These are phyloP conservation scores for Empis livida DNA, from an alignment of 2,888 invertebrate species.

Conservation along the genomic window DNA sequence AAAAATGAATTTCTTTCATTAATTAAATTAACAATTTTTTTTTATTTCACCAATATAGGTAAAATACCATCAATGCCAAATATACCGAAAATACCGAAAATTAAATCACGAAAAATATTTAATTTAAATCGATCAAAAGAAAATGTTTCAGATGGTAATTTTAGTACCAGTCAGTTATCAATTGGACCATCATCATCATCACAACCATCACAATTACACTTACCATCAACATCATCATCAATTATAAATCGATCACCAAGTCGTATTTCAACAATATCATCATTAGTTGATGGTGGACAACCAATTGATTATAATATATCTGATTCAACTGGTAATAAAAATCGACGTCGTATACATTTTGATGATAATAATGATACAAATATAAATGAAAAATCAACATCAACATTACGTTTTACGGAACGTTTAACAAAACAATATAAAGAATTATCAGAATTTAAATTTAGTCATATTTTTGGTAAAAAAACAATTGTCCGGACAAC, in stretches of 20 bases:
- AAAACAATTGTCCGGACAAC: slow-evolving; percentile 26
- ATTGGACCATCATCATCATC: not conserved
- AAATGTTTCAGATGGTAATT: slow-evolving; percentile 13
- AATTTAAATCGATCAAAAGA: slow-evolving; percentile 20
- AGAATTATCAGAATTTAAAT: slow-evolving; percentile 26
- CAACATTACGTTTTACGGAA: slow-evolving; percentile 20
- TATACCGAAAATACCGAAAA: slow-evolving; percentile 23
- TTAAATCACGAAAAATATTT: slow-evolving; percentile 29
- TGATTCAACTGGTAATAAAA: slow-evolving; percentile 20
- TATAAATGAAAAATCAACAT: not conserved
- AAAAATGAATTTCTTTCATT: not conserved
- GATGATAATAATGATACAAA: slow-evolving; percentile 15
- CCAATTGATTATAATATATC: slow-evolving; percentile 6
- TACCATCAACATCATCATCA: slow-evolving; percentile 15
- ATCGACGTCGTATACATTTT: slow-evolving; percentile 22
- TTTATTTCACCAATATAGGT: slow-evolving; percentile 9
- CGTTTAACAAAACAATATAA: slow-evolving; percentile 28
- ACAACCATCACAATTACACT: slow-evolving; percentile 5
- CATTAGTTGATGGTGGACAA: slow-evolving; percentile 12
- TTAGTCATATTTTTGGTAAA: slow-evolving; percentile 28
- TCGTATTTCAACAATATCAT: slow-evolving; percentile 31
- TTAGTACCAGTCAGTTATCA: not conserved
- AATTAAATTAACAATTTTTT: too few species aligned
- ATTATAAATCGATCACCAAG: slow-evolving; percentile 30
- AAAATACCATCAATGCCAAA: slow-evolving; percentile 22